Percentiles rank a stretch among this genome's conserved stretches.
phyloP scores from a whole-genome alignment of 2,797 vertebrate species.

The Hippocampus kuda region DNA sequence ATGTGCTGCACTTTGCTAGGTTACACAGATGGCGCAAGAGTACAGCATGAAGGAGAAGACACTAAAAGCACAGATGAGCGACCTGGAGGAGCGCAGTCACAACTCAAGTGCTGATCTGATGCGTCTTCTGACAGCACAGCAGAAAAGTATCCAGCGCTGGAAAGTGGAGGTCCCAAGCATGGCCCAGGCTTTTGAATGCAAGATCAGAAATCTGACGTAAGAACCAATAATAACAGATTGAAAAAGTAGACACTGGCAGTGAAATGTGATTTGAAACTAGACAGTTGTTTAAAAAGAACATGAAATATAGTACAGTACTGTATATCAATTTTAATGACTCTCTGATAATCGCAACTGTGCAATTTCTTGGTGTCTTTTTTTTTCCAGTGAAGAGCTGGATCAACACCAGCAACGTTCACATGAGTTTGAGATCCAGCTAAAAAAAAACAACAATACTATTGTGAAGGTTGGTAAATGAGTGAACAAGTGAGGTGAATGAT shows the following conservation, averaged over 20 bases:
- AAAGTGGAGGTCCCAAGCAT: conserved; percentile 81
- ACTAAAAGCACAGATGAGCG: conserved; percentile 71
- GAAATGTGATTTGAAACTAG: not conserved
- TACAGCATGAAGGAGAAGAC: conserved; percentile 75
- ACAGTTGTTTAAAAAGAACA: not conserved
- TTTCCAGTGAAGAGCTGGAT: conserved; percentile 76
- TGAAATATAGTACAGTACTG: not conserved
- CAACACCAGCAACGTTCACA: conserved; percentile 78
- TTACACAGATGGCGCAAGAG: conserved; percentile 83
- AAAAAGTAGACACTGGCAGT: not conserved
- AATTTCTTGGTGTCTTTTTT: not conserved
- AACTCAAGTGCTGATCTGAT: conserved; percentile 73
- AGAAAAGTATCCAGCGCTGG: conserved; percentile 78
- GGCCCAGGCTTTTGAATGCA: conserved; percentile 70
- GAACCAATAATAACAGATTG: conserved; percentile 22
- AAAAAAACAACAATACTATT: conserved; percentile 70
- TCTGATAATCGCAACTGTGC: not conserved
- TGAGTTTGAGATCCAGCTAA: conserved; percentile 76
- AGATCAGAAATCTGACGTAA: conserved; percentile 76
- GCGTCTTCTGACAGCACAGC: conserved; percentile 75
- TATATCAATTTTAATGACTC: not conserved
- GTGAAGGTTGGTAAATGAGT: conserved; percentile 68
- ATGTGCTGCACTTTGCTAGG: conserved; percentile 48
- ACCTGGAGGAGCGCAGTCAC: conserved; percentile 79
- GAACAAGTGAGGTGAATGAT: not conserved